Evolutionary conservation across 2,797 vertebrate species (phyloP).

Genomic region (Trichosurus vulpecula): DNA sequence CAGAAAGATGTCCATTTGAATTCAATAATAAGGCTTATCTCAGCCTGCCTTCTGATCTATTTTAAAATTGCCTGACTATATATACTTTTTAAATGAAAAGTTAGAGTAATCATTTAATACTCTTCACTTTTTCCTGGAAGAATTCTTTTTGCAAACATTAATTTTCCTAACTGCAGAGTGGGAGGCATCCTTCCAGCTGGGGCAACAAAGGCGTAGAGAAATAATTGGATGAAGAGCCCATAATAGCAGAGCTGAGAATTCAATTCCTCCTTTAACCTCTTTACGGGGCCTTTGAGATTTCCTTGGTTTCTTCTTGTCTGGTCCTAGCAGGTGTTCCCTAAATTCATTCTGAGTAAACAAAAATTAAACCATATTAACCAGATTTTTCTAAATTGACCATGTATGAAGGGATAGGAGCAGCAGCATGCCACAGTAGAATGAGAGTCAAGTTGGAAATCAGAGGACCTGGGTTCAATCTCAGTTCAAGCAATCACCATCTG

Average conservation of each 20-base stretch:
- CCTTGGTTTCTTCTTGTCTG: constrained; percentile 26
- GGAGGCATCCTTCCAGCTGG: constrained; percentile 10
- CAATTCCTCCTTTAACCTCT: background rate
- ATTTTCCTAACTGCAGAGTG: constrained; percentile 19
- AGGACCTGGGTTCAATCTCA: background rate
- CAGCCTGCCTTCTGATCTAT: background rate
- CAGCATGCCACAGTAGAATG: background rate
- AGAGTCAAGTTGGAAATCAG: background rate
- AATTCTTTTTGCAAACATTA: constrained; percentile 37
- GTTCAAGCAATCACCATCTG: background rate
- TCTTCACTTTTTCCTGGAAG: constrained; percentile 25
- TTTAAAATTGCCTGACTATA: constrained; percentile 26
- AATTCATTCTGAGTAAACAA: constrained; percentile 33
- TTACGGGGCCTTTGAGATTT: constrained; percentile 19
- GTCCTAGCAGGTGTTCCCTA: background rate
- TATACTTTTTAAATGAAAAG: constrained; percentile 5
- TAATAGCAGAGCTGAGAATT: background rate
- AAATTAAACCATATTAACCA: background rate
- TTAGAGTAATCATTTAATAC: constrained; percentile 41
- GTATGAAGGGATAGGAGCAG: background rate
- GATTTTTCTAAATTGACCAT: background rate
- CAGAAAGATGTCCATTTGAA: background rate
- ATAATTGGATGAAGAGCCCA: background rate
- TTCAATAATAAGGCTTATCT: background rate
- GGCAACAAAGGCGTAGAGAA: background rate